These are phyloP conservation scores for Triplophysa bombifrons DNA, from an alignment of 2,797 vertebrate genomes.

Conservation along the genomic window DNA sequence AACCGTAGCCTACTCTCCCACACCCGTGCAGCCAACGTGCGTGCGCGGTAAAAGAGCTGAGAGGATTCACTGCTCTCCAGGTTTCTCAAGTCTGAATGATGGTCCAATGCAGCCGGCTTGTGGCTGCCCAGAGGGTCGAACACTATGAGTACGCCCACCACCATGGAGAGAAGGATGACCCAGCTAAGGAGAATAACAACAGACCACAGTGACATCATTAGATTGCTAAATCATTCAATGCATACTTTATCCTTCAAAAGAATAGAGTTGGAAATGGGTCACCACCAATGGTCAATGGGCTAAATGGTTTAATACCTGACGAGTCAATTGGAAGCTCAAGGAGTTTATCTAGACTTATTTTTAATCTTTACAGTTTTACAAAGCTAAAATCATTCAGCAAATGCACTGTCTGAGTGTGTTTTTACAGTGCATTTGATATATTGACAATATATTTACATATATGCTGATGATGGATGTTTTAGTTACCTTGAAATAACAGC, in stretches of 20 bases:
- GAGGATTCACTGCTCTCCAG: slow-evolving; percentile 83
- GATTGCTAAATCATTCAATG: neutral
- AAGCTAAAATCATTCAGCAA: too few species aligned
- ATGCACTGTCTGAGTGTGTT: too few species aligned
- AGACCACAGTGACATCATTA: neutral
- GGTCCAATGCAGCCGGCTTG: slow-evolving; percentile 56
- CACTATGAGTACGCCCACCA: slow-evolving; percentile 84
- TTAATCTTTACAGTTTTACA: too few species aligned
- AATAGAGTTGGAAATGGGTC: too few species aligned
- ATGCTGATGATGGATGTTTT: neutral
- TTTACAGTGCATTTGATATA: too few species aligned
- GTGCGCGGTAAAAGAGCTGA: slow-evolving; percentile 86
- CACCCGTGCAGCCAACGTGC: slow-evolving; percentile 84
- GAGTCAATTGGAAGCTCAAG: too few species aligned
- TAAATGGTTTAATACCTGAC: too few species aligned
- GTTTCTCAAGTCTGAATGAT: slow-evolving; percentile 67
- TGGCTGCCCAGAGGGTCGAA: slow-evolving; percentile 91
- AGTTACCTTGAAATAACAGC: slow-evolving; percentile 89
- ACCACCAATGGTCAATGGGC: too few species aligned
- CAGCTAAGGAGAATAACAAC: slow-evolving; percentile 77
- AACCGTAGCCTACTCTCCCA: slow-evolving; percentile 92
- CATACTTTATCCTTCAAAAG: neutral
- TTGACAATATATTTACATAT: neutral
- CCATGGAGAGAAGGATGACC: slow-evolving; percentile 87
- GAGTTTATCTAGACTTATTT: too few species aligned